phyloP scores from a whole-genome alignment of 1,140 invertebrate genomes.

The Antheraea pernyi region DNA sequence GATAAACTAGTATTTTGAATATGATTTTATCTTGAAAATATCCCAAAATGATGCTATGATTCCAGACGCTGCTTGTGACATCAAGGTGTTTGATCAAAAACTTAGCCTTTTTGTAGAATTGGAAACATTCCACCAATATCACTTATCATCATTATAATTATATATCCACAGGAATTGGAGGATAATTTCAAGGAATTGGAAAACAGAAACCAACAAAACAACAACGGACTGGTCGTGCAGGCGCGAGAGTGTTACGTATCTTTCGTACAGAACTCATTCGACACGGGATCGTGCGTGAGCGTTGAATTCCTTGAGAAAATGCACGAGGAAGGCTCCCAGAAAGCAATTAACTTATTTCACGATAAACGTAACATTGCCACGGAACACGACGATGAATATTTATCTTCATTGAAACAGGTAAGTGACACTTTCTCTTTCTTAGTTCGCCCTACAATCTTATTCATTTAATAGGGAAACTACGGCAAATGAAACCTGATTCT shows the following conservation, averaged over 20 bases:
- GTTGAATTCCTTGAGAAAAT: conserved; percentile 2
- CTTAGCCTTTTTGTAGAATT: too few relatives aligned
- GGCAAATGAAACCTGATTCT: too few relatives aligned
- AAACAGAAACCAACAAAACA: conserved; percentile 19
- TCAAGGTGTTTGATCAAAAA: too few relatives aligned
- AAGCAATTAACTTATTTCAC: not conserved
- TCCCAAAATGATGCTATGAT: too few relatives aligned
- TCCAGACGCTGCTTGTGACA: too few relatives aligned
- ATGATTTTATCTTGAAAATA: too few relatives aligned
- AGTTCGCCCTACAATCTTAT: too few relatives aligned
- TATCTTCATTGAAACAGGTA: not conserved
- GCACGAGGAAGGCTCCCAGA: not conserved
- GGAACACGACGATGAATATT: conserved; percentile 7
- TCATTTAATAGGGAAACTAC: too few relatives aligned
- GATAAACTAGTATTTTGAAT: too few relatives aligned
- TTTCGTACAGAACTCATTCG: not conserved
- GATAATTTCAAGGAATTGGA: conserved; percentile 7
- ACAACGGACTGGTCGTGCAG: conserved; percentile 7
- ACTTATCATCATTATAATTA: too few relatives aligned
- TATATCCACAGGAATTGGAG: not conserved
- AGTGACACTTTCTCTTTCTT: not conserved
- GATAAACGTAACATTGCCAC: conserved; percentile 4
- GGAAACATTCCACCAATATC: too few relatives aligned
- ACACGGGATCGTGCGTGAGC: conserved; percentile 4
- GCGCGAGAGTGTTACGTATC: conserved; percentile 7